A percentile compares a stretch with the other conserved stretches of the same genome.
Conservation (phyloP, 1,140 invertebrate species). For the Drosophila novamexicana region DNA sequence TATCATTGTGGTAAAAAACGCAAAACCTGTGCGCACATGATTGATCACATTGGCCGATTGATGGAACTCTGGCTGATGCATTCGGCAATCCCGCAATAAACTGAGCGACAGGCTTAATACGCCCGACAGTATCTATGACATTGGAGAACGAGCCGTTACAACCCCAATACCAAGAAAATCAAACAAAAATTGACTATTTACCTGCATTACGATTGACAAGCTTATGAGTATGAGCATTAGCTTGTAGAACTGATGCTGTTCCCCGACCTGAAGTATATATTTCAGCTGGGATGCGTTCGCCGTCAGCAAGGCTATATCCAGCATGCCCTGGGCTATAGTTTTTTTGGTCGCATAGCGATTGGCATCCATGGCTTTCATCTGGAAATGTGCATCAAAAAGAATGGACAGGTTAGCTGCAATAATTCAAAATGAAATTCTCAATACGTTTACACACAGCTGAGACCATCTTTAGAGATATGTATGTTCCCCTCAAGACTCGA, state of each 20-base stretch:
- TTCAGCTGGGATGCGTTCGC: slow-evolving; percentile 95
- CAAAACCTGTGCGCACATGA: slow-evolving; percentile 88
- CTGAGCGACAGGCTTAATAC: slow-evolving; percentile 90
- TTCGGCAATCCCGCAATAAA: slow-evolving; percentile 89
- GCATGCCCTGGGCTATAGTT: slow-evolving; percentile 93
- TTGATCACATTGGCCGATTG: slow-evolving; percentile 89
- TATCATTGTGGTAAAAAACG: slow-evolving; percentile 90
- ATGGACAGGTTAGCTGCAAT: background rate
- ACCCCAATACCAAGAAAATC: slow-evolving; percentile 14
- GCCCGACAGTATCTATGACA: slow-evolving; percentile 86
- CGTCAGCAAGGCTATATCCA: slow-evolving; percentile 91
- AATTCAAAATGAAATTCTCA: background rate
- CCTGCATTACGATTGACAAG: slow-evolving; percentile 94
- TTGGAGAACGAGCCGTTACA: slow-evolving; percentile 40
- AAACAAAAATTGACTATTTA: slow-evolving; percentile 82
- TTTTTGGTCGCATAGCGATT: slow-evolving; percentile 95
- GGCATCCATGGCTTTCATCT: slow-evolving; percentile 89
- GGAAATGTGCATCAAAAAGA: slow-evolving; percentile 47
- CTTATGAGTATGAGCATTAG: slow-evolving; percentile 92
- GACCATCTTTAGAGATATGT: slow-evolving; percentile 14
- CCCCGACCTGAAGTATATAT: slow-evolving; percentile 92
- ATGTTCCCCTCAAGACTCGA: background rate
- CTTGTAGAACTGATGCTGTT: slow-evolving; percentile 93
- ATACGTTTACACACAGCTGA: slow-evolving; percentile 2
- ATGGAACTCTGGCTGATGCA: slow-evolving; percentile 89